These are phyloP conservation scores for Lucifuga dentata DNA, from an alignment of 2,113 vertebrate genomes.

Conservation along the genomic window DNA sequence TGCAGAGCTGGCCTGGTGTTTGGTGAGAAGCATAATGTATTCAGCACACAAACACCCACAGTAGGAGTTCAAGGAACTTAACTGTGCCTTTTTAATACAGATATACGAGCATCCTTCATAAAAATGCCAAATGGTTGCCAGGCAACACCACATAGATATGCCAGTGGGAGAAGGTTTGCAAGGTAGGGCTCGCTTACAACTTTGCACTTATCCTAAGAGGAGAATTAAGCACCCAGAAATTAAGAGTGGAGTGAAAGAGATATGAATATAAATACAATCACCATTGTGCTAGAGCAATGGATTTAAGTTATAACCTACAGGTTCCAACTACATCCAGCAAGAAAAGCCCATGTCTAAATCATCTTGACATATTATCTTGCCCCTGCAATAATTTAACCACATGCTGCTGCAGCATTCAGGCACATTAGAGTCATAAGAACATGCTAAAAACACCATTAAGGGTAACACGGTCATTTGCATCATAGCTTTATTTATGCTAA, in stretches of 20 bases:
- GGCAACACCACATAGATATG: constrained; percentile 67
- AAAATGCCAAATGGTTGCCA: constrained; percentile 69
- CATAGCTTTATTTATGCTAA: constrained; percentile 13
- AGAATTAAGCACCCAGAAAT: constrained; percentile 21
- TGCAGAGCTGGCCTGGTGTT: constrained; percentile 29
- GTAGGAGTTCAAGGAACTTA: constrained; percentile 63
- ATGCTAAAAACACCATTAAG: constrained; percentile 66
- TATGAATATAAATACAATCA: constrained; percentile 30
- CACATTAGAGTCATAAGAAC: constrained; percentile 58
- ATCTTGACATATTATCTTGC: constrained; percentile 53
- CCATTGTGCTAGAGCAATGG: not conserved
- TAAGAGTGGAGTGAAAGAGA: constrained; percentile 15
- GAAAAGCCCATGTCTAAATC: constrained; percentile 48
- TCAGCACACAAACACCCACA: constrained; percentile 65
- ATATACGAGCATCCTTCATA: constrained; percentile 49
- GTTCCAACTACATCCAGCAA: constrained; percentile 14
- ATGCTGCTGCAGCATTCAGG: constrained; percentile 43
- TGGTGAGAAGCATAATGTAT: constrained; percentile 45
- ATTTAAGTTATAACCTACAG: constrained; percentile 10
- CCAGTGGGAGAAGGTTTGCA: constrained; percentile 47
- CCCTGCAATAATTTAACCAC: constrained; percentile 58
- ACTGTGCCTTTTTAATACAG: constrained; percentile 38
- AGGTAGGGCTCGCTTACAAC: constrained; percentile 43
- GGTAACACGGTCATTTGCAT: constrained; percentile 32
- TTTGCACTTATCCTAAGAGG: constrained; percentile 45